Base-by-base conservation (phyloP, 2,797 vertebrate genomes). In the Naso thynnoides region DNA sequence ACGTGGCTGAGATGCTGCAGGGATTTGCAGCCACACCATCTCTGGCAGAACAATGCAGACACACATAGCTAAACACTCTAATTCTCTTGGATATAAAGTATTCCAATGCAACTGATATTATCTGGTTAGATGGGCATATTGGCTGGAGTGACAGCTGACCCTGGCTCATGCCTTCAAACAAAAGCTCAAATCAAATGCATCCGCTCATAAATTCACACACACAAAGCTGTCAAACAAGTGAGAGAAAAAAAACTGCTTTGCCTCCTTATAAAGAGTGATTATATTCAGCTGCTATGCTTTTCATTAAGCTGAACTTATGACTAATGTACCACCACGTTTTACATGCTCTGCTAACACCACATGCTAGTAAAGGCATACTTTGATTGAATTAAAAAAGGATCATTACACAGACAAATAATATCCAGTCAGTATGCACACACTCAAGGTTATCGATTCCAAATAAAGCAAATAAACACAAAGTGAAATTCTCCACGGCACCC, bases 1-100 rank as follows among this genome's bases (percentile, higher is more conserved):
- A 80, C 54, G 57, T 78, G 7, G 33, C 36, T 31, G 79, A 79
- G 64, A 82, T 62, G 75, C 75, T 72, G 67, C 67, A 41, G 42
- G 19, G 66, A 76, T 48, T 79, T 57, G 64, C 49, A 11, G 62
- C 50, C 60, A 24, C 63, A 47, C 52, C 65, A 70, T 85, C 41
- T 52, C 76, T 11, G 42, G 57, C 56, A 62, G 26, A 68, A 57
- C 31, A 42, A 56, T 44, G 60, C 56, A 52, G 45, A 65, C 77
- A 63, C 49, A 36, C n/a, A 33, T 9, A 57, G 27, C 13, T 2
- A 70, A 55, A 45, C 0, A 4, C 33, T 53, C 41, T 15, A 16
- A 57, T 57, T 50, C 11, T 63, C 47, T 47, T 27, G 6, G 24
- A 57, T 42, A 24, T 47, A 47, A 6, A 68, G 26, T 1, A 29